A percentile compares a stretch with the other conserved stretches of the same genome.
Conservation (phyloP, 2,797 vertebrate species). For the Fistularia commersonii region DNA sequence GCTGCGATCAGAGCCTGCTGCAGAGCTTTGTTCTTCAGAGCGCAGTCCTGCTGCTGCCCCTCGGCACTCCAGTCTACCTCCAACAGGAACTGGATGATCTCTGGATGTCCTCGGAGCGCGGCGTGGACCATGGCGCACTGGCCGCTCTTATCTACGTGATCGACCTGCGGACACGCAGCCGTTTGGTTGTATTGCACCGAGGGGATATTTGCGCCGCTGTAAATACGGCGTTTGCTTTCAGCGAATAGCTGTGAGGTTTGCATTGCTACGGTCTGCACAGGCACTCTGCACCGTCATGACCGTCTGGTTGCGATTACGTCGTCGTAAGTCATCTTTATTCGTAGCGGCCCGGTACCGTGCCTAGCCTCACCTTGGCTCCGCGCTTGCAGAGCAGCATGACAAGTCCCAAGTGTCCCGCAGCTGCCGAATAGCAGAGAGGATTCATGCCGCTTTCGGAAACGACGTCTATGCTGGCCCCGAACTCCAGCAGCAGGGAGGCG, state of each 20-base stretch:
- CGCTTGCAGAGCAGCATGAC: constrained; percentile 85
- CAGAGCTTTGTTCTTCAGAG: constrained; percentile 84
- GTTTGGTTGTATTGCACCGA: constrained; percentile 6
- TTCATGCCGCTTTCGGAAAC: constrained; percentile 89
- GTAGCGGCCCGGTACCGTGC: neutral
- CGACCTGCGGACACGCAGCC: constrained; percentile 72
- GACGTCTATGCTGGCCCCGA: constrained; percentile 86
- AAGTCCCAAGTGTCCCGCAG: constrained; percentile 86
- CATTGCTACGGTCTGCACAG: no score
- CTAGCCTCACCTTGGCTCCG: constrained; percentile 82
- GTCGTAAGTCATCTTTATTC: neutral
- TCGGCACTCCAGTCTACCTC: constrained; percentile 78
- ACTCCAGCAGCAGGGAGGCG: constrained; percentile 86
- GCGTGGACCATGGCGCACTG: constrained; percentile 93
- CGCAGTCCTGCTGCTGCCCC: constrained; percentile 72
- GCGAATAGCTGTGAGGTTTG: neutral
- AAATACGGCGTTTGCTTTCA: neutral
- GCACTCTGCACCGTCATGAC: neutral
- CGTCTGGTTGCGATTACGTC: neutral
- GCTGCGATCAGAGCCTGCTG: constrained; percentile 93
- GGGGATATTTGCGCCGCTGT: neutral
- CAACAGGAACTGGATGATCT: constrained; percentile 86
- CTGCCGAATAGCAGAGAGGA: constrained; percentile 87
- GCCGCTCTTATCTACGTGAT: constrained; percentile 92
- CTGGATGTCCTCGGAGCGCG: constrained; percentile 85